Conservation (phyloP, 2,888 invertebrate species). For the Agapostemon virescens region DNA sequence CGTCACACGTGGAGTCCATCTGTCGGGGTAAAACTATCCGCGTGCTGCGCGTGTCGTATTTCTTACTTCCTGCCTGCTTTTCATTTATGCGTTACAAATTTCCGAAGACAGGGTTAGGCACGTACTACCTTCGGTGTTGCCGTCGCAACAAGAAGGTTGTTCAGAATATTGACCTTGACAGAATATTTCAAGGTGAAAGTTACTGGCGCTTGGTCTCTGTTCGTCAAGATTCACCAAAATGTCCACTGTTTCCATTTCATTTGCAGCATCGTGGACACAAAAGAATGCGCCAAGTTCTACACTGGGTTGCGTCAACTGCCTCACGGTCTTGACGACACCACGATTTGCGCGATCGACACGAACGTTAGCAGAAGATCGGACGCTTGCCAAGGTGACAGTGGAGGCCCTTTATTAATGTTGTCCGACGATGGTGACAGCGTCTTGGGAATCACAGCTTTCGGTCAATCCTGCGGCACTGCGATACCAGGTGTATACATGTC, state of each 20-base stretch:
- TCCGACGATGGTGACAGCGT: conserved; percentile 60
- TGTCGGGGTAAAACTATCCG: no score
- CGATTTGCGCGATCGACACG: conserved; percentile 72
- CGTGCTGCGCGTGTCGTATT: no score
- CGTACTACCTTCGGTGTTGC: no score
- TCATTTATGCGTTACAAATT: no score
- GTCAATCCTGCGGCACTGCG: conserved; percentile 69
- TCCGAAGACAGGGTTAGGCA: no score
- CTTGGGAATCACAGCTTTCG: conserved; percentile 75
- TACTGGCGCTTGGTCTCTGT: no score
- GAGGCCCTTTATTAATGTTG: conserved; percentile 73
- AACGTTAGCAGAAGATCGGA: conserved; percentile 67
- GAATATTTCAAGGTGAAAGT: no score
- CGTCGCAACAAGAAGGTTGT: no score
- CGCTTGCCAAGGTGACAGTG: conserved; percentile 76
- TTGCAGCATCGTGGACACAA: conserved; percentile 65
- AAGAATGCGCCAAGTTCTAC: conserved; percentile 66
- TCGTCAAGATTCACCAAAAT: no score
- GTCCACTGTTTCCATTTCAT: background rate
- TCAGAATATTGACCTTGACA: no score
- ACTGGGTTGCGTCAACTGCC: conserved; percentile 63
- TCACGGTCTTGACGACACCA: conserved; percentile 67
- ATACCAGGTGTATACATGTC: conserved; percentile 74
- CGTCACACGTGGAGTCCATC: no score
- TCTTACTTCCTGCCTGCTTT: no score